Evolutionary conservation across 2,113 vertebrate genomes (phyloP).

Genomic region (Hemicordylus capensis): DNA sequence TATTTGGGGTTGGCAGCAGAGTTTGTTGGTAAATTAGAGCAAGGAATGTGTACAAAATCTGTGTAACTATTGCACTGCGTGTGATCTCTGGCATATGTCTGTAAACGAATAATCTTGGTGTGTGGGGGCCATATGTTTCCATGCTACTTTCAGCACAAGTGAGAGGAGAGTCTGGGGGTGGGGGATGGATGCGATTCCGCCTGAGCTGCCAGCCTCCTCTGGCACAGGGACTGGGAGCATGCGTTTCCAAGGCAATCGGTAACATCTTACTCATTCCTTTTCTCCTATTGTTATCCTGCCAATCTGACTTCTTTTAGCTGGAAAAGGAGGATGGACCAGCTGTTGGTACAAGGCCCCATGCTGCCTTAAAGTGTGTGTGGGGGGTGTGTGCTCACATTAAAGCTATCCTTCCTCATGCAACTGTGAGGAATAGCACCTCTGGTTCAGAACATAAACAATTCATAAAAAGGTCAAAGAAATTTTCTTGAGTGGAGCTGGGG

Average conservation of each 20-base stretch:
- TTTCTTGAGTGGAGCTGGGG: not conserved
- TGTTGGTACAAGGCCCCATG: slow-evolving; percentile 3
- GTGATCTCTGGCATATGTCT: not conserved
- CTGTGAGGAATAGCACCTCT: not conserved
- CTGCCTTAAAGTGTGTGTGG: too few species aligned
- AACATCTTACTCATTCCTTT: slow-evolving; percentile 22
- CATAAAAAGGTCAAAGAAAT: not conserved
- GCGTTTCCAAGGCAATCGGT: slow-evolving; percentile 20
- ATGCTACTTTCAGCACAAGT: not conserved
- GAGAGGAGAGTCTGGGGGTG: not conserved
- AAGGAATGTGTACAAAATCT: not conserved
- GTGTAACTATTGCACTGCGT: not conserved
- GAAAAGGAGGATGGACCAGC: slow-evolving; percentile 15
- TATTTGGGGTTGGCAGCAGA: not conserved
- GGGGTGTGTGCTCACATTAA: slow-evolving; percentile 6
- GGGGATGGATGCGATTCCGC: slow-evolving; percentile 1
- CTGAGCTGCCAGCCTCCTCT: slow-evolving; percentile 4
- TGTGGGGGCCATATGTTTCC: not conserved
- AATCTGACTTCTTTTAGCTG: not conserved
- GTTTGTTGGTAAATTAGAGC: slow-evolving; percentile 21
- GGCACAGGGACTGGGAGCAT: not conserved
- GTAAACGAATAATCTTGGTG: not conserved
- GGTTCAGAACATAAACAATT: not conserved
- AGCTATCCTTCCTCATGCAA: not conserved
- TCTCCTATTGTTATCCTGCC: slow-evolving; percentile 27